phyloP scores from a whole-genome alignment of 2,797 vertebrate genomes.

The Psittacula echo region DNA sequence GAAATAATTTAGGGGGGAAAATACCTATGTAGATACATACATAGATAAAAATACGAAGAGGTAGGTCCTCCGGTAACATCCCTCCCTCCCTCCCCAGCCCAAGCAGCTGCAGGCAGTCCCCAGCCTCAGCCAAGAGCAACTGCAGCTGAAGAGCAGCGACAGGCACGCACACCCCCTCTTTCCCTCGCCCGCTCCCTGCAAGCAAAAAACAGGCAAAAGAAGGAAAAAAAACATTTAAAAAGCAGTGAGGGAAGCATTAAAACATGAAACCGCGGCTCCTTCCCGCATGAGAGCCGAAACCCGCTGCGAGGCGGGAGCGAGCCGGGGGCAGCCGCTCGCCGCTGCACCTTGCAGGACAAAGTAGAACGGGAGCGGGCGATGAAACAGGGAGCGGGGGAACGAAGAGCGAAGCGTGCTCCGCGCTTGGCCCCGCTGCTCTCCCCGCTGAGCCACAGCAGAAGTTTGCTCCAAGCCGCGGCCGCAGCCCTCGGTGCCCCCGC shows the following conservation, averaged over 20 bases:
- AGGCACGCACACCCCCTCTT: not conserved
- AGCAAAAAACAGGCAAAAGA: not conserved
- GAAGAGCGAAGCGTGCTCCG: not conserved
- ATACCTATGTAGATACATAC: not conserved
- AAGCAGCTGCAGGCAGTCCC: slow-evolving; percentile 42
- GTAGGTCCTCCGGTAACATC: not conserved
- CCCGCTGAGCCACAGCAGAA: not conserved
- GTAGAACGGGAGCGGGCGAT: not conserved
- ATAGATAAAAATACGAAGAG: not conserved
- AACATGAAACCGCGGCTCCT: not conserved
- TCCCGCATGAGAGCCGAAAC: not conserved
- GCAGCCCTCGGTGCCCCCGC: not conserved
- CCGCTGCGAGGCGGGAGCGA: not conserved
- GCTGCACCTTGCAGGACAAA: slow-evolving; percentile 35
- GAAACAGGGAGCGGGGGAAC: not conserved
- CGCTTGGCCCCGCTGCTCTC: not conserved
- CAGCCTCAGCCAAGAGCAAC: slow-evolving; percentile 29
- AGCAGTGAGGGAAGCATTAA: not conserved
- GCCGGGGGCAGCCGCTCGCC: not conserved
- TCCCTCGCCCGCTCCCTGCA: not conserved
- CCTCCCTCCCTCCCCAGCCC: not conserved
- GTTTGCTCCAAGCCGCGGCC: not conserved
- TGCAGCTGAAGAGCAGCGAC: slow-evolving; percentile 42
- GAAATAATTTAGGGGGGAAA: not conserved
- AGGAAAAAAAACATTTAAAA: not conserved